A percentile compares a stretch with the other conserved stretches of the same genome.
Evolutionary conservation across 1,140 invertebrate genomes (phyloP).

Genomic region (Tachypleus tridentatus): DNA sequence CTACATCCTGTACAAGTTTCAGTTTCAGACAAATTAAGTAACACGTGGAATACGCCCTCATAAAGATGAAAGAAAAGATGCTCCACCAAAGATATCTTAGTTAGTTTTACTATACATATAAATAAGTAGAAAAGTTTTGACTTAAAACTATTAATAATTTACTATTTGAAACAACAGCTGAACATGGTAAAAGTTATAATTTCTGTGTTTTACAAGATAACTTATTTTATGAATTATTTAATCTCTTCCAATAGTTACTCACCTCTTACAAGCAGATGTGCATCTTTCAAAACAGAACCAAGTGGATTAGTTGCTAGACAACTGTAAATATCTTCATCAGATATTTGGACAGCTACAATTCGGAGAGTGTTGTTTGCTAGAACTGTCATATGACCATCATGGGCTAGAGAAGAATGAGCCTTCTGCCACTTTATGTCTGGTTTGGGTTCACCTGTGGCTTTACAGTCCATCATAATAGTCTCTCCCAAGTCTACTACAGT

Average conservation of each 20-base stretch:
- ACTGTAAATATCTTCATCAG: slow-evolving; percentile 26
- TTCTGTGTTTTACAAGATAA: too few relatives aligned
- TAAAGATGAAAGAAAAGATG: too few relatives aligned
- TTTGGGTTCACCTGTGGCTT: slow-evolving; percentile 32
- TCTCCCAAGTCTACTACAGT: slow-evolving; percentile 28
- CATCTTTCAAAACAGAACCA: slow-evolving; percentile 14
- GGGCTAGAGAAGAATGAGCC: slow-evolving; percentile 23
- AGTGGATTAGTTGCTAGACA: slow-evolving; percentile 27
- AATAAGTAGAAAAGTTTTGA: too few relatives aligned
- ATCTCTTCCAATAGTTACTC: neutral
- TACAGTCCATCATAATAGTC: slow-evolving; percentile 33
- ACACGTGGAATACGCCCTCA: too few relatives aligned
- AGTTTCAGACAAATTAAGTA: too few relatives aligned
- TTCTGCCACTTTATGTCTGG: slow-evolving; percentile 33
- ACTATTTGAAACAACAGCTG: too few relatives aligned
- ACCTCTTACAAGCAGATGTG: slow-evolving; percentile 14
- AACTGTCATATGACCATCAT: slow-evolving; percentile 28
- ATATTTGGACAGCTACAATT: slow-evolving; percentile 31
- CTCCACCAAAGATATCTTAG: too few relatives aligned
- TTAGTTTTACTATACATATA: too few relatives aligned
- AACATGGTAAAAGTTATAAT: too few relatives aligned
- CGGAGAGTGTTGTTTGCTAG: slow-evolving; percentile 36
- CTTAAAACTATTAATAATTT: too few relatives aligned
- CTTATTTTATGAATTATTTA: neutral
- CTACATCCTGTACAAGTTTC: too few relatives aligned